Conservation (phyloP, 1,140 invertebrate genomes). For the Vanessa atalanta region DNA sequence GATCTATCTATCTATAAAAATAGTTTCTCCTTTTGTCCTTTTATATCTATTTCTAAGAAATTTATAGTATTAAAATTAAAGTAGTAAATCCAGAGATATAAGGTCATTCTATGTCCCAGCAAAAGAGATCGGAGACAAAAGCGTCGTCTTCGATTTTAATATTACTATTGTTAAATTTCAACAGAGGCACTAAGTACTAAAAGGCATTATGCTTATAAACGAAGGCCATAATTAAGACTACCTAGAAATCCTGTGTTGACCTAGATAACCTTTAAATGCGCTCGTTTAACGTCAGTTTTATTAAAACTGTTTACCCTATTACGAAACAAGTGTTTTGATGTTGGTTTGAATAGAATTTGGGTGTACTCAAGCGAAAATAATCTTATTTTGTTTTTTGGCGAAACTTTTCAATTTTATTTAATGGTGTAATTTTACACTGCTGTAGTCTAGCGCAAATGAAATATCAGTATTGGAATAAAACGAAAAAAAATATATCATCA, state of each 20-base stretch:
- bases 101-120: conserved; percentile 21
- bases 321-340: background rate
- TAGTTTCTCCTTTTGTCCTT: too few relatives aligned
- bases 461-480: too few relatives aligned
- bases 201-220: conserved; percentile 36
- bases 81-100: conserved; percentile 14
- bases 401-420: too few relatives aligned
- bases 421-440: too few relatives aligned
- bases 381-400: too few relatives aligned
- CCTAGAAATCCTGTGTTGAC: conserved; percentile 28
- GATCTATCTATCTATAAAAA: too few relatives aligned
- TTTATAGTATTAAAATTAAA: conserved; percentile 17
- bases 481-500: too few relatives aligned
- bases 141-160: conserved; percentile 30
- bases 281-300: background rate
- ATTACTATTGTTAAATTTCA: conserved; percentile 38
- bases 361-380: too few relatives aligned
- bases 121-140: conserved; percentile 27
- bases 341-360: background rate
- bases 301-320: background rate
- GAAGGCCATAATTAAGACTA: conserved; percentile 33
- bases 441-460: too few relatives aligned
- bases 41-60: background rate
- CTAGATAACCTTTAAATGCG: conserved; percentile 19
- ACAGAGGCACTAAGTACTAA: conserved; percentile 31